Base-by-base conservation (phyloP, 2,113 vertebrate species). In the Xenopus borealis region DNA sequence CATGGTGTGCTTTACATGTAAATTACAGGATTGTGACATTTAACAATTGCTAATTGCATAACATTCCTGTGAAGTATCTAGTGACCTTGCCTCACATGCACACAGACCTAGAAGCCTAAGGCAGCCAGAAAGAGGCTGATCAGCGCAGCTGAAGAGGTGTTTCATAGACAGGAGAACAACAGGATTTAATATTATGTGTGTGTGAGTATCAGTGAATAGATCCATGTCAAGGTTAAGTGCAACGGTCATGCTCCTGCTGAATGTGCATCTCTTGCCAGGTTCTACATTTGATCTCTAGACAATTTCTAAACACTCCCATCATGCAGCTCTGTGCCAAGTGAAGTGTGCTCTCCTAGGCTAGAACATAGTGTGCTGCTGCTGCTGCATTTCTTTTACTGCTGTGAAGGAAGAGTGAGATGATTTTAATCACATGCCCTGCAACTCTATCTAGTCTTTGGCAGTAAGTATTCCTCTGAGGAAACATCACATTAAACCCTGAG, bases 311-410 rank as follows among this genome's bases (percentile, higher is more conserved):
- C 67, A 80, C 82, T 86, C 85, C 86, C 81, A 78, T 81, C 79
- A 75, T 72, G 79, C 83, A 84, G 85, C 87, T 82, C 80, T 83
- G 82, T 87, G 89, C 89, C 82, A 88, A 0, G 89, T 89, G 89
- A 89, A 82, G 77, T 78, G 46, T 72, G 78, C 62, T 82, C 80
- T 40, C 33, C 33, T 85, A 74, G 64, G 84, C 88, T 71, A 81
- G 89, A 86, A 88, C 83, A 88, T 78, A 81, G 82, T 82, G 85
- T 88, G 86, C 85, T 81, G 84, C 23, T 27, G 23, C 23, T 27
- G 23, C 79, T 74, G 87, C 88, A 86, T 85, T 70, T 80, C 2
- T 67, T 30, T 55, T 46, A 77, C 65, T 75, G 83, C 83, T 79
- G 77, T 72, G 69, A 70, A 80, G 81, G 86, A 87, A 90, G 88